Evolutionary conservation across 2,888 invertebrate species (phyloP).

Genomic region (Cryptophagus acutangulus): DNA sequence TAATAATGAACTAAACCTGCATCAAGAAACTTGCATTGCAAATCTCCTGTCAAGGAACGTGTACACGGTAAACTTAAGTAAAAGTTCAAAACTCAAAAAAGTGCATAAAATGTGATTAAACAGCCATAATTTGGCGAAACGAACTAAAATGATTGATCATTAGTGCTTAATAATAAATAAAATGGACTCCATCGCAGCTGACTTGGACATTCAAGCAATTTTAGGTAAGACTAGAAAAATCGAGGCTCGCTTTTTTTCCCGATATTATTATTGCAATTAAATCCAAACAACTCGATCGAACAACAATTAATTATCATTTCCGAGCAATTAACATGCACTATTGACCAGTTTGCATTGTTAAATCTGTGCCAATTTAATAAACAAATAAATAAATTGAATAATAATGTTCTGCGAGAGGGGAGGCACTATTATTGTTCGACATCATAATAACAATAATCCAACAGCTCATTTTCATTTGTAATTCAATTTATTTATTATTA

Average conservation of each 20-base stretch:
- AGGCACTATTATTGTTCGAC: too few species aligned
- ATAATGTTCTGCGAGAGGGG: conserved; percentile 5
- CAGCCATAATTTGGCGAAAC: conserved; percentile 14
- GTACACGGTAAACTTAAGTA: conserved; percentile 27
- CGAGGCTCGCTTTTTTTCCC: not conserved
- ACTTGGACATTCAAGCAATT: conserved; percentile 42
- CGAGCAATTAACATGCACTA: not conserved
- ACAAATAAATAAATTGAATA: conserved; percentile 6
- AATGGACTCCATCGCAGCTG: conserved; percentile 43
- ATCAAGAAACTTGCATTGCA: not conserved
- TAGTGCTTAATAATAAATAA: conserved; percentile 19
- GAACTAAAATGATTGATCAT: conserved; percentile 27
- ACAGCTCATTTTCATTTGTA: too few species aligned
- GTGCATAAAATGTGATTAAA: conserved; percentile 29
- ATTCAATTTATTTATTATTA: too few species aligned
- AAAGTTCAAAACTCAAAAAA: conserved; percentile 31
- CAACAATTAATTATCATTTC: not conserved
- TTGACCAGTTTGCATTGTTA: not conserved
- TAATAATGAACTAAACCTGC: too few species aligned
- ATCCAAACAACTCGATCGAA: not conserved
- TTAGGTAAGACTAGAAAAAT: conserved; percentile 34
- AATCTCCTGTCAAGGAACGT: conserved; percentile 36
- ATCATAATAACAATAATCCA: too few species aligned
- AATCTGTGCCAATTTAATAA: conserved; percentile 2
- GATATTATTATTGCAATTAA: not conserved